Base-by-base conservation (phyloP, 2,113 vertebrate species). In the Hyperopisus bebe region DNA sequence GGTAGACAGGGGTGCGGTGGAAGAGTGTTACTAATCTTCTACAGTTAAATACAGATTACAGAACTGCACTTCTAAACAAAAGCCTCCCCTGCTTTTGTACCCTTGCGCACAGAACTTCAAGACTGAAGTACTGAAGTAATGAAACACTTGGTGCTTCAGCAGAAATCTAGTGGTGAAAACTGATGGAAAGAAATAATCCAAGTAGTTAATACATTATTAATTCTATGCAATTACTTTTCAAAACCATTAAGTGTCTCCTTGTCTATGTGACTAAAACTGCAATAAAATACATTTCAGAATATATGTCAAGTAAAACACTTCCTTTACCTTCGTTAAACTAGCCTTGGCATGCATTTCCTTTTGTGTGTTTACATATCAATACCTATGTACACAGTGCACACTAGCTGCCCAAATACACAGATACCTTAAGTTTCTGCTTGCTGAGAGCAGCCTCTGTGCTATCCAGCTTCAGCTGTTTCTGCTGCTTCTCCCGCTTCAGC, bases 381-480 rank as follows among this genome's bases (percentile, higher is more conserved):
- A 17, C 19, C 5, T 39, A 35, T 77, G 70, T 2, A 70, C n/a
- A 66, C 62, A 66, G n/a, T 66, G n/a, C n/a, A 66, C 62, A 66
- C n/a, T 31, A 4, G 62, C 74, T 80, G 82, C 9, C 77, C 77
- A 82, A 44, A 44, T 7, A 47, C 51, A 66, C 50, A 62, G 10
- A 39, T 46, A 88, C 62, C 87, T 88, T 48, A 44, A 48, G 91
- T 88, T 93, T 95, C 92, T 96, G 96, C 91, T 96, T 97, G 90
- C 95, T 93, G 3, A 96, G 93, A 51, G 93, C 93, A 0, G 92
- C 91, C 7, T 96, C 94, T 1, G 95, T 92, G 44, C 95, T 96
- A 89, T 96, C 96, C 90, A 97, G 90, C 91, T 97, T 96, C 46
- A 97, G 92, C 91, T 97, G 96, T 88, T 95, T 96, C 93, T 97